A percentile compares a stretch with the other conserved stretches of the same genome.
Conservation (phyloP, 2,113 vertebrate species). For the Eublepharis macularius region DNA sequence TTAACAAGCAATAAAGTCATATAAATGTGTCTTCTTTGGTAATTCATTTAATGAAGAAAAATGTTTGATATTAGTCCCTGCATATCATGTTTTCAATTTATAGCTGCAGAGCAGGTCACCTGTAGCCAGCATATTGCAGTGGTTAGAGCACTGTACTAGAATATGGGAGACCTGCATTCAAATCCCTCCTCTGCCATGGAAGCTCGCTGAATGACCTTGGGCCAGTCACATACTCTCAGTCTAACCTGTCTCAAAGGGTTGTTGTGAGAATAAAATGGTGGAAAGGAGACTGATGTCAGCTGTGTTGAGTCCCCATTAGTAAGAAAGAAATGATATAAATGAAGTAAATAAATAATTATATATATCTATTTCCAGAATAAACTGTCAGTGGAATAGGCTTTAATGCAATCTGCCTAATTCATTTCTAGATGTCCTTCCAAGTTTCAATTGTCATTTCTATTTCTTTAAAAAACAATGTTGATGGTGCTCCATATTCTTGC, state of each 20-base stretch:
- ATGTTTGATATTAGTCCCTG: constrained; percentile 72
- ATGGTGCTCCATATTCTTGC: constrained; percentile 63
- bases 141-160: too few species aligned
- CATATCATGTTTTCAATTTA: constrained; percentile 68
- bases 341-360: neutral
- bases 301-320: too few species aligned
- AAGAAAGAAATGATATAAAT: too few species aligned
- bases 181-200: too few species aligned
- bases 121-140: constrained; percentile 26
- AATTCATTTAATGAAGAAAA: constrained; percentile 65
- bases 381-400: constrained; percentile 62
- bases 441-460: constrained; percentile 69
- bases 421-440: constrained; percentile 62
- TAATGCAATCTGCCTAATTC: constrained; percentile 64
- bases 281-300: too few species aligned
- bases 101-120: constrained; percentile 51
- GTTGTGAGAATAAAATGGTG: too few species aligned
- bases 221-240: too few species aligned
- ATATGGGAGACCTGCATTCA: too few species aligned
- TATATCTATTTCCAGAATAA: constrained; percentile 68
- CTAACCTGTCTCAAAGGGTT: too few species aligned
- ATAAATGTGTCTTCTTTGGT: constrained; percentile 63
- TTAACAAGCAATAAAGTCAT: constrained; percentile 64
- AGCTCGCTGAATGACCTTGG: too few species aligned
- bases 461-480: constrained; percentile 64